Base-by-base conservation (phyloP, 1,140 invertebrate species). In the Maniola jurtina region DNA sequence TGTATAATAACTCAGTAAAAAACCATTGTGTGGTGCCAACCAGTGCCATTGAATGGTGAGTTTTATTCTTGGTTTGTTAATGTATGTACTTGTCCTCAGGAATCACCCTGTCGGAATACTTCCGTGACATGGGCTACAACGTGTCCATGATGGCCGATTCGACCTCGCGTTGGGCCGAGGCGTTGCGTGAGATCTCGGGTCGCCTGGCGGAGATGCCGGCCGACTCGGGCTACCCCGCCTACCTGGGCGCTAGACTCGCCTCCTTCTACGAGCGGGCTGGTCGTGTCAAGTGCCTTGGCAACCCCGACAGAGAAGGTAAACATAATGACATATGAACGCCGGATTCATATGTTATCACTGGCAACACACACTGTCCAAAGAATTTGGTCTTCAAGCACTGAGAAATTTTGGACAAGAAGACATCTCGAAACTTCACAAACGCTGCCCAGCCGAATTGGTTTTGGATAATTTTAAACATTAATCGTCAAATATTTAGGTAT, bases 101-200 rank as follows among this genome's bases (percentile, higher is more conserved):
- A 86, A 99, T 99, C 87, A 99, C 98, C 0, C 91, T 99, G 2
- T 99, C 98, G 33, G 99, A 99, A 91, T 99, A 99, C 91, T 99
- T 99, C 94, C 93, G 96, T 88, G 98, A 99, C 89, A 99, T 99
- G 99, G 99, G 99, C 91, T 99, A 99, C 93, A 99, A 99, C 87
- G 99, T 99, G 34, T 98, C 99, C 63, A 99, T 99, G 99, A 99
- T 99, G 99, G 99, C 99, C 79, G 99, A 99, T 92, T 99, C 99
- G n/a, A 99, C 99, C 11, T 99, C 99, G 16, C 97, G 99, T 93
- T 99, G 99, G 99, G 99, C 99, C 60, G 99, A 99, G 92, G 99
- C 99, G 80, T 93, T 99, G 86, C 95, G 99, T 95, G 99, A 99
- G 95, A 99, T 99, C 92, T 99, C 99, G 3, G 99, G 99, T 92